Conservation (phyloP, 1,140 invertebrate genomes). For the Metopolophium dirhodum region DNA sequence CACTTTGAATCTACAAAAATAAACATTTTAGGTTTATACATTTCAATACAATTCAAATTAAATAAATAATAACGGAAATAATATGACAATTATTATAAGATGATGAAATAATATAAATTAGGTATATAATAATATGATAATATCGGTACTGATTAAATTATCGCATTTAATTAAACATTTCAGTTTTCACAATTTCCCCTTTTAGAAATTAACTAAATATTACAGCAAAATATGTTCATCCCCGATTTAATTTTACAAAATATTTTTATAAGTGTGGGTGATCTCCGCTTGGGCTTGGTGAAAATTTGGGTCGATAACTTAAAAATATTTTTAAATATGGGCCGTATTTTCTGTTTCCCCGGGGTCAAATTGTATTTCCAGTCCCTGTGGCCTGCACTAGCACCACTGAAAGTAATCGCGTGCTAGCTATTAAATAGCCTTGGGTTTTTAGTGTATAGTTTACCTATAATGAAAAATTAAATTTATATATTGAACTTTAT, state of each 20-base stretch:
- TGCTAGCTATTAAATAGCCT: background rate
- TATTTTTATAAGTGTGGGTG: background rate
- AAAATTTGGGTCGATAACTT: too few species aligned
- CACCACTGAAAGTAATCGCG: background rate
- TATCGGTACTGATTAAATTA: background rate
- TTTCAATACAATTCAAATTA: background rate
- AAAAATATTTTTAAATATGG: too few species aligned
- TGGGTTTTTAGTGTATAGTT: background rate
- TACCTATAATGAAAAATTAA: background rate
- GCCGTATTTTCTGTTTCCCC: too few species aligned
- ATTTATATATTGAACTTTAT: background rate
- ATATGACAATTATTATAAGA: background rate
- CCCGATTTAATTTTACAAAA: background rate
- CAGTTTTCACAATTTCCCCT: background rate
- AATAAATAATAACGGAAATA: background rate
- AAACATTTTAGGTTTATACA: background rate
- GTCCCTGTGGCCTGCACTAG: background rate
- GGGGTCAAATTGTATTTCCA: too few species aligned
- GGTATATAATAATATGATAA: background rate
- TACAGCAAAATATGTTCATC: background rate
- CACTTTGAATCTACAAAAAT: constrained; percentile 75
- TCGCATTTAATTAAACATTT: background rate
- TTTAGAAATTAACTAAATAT: background rate
- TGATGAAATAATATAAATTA: background rate
- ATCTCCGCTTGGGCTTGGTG: too few species aligned